Evolutionary conservation across 2,797 vertebrate genomes (phyloP).

Genomic region (Margarornis squamiger): DNA sequence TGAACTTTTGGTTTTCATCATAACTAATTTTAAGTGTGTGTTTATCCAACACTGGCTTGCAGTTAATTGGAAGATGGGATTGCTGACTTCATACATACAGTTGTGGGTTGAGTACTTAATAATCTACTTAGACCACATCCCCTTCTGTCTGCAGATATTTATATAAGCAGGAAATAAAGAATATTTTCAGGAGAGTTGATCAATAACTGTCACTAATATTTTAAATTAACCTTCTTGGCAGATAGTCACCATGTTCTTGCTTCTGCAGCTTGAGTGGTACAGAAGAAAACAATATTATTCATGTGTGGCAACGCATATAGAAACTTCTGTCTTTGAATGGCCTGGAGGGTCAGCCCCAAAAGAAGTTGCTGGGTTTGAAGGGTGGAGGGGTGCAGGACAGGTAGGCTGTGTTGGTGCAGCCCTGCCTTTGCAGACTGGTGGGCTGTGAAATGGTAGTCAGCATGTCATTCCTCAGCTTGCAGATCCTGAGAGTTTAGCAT

Average conservation of each 20-base stretch:
- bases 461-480: neutral
- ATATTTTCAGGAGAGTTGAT: neutral
- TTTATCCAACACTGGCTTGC: neutral
- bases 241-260: fast-evolving
- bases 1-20: conserved; percentile 3
- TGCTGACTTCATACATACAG: neutral
- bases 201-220: neutral
- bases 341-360: neutral
- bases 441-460: neutral
- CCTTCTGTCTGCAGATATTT: neutral
- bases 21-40: neutral
- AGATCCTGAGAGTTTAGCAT: neutral
- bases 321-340: neutral
- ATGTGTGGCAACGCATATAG: neutral
- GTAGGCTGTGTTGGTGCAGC: neutral
- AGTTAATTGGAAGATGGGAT: neutral
- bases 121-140: neutral
- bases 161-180: neutral
- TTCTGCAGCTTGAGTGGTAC: neutral
- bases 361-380: neutral
- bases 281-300: neutral
- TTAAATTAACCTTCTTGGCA: neutral
- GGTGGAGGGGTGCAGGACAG: no score
- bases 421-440: neutral
- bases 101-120: neutral